These are phyloP conservation scores for Macroglossus sobrinus DNA, from an alignment of 2,113 vertebrate genomes.

Conservation along the genomic window DNA sequence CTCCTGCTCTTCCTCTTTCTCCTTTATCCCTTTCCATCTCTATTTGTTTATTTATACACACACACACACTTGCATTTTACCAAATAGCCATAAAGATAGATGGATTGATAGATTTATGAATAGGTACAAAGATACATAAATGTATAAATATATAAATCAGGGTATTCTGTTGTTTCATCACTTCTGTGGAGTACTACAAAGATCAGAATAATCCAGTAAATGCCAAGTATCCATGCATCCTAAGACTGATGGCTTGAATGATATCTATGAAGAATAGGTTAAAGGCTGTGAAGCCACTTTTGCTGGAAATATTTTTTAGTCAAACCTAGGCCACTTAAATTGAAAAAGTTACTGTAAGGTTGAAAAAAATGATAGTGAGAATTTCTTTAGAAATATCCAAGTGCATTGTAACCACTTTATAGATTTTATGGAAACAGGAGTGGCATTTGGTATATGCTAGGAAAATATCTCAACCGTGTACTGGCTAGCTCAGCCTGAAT, in stretches of 20 bases:
- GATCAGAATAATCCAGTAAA: neutral
- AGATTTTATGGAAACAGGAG: neutral
- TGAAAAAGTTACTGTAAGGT: neutral
- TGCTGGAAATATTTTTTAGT: neutral
- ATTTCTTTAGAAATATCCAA: neutral
- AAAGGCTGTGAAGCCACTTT: neutral
- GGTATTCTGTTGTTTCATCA: neutral
- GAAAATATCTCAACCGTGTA: neutral
- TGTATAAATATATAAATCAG: neutral
- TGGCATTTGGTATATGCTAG: neutral
- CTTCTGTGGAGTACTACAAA: neutral
- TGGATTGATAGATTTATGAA: neutral
- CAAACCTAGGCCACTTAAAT: neutral
- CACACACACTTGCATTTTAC: neutral
- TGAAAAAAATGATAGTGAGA: neutral
- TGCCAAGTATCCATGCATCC: neutral
- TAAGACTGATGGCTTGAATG: neutral
- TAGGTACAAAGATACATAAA: neutral
- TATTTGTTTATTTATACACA: neutral
- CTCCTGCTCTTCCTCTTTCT: neutral
- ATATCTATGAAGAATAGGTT: neutral
- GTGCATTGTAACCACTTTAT: rapidly evolving
- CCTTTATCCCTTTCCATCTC: neutral
- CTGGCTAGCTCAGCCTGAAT: neutral
- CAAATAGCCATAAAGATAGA: neutral